A percentile compares a stretch with the other conserved stretches of the same genome.
Conservation (phyloP, 1,140 invertebrate species). For the Himalopsyche phryganea region DNA sequence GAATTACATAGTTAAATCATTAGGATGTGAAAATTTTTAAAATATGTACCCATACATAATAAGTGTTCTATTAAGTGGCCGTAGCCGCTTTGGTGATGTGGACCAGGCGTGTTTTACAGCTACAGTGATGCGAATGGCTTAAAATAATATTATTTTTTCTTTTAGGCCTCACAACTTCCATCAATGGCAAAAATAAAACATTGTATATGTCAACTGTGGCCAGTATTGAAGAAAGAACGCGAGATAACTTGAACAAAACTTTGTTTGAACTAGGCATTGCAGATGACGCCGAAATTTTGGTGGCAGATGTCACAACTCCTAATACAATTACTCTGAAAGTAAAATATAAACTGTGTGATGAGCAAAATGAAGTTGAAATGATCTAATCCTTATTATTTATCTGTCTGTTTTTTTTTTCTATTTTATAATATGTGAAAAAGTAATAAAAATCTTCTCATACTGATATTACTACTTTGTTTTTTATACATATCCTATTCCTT, state of each 20-base stretch:
- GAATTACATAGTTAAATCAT: too few relatives aligned
- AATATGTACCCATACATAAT: too few relatives aligned
- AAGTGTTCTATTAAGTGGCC: too few relatives aligned
- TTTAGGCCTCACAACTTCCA: slow-evolving; percentile 68
- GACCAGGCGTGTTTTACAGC: too few relatives aligned
- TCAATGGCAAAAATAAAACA: slow-evolving; percentile 84
- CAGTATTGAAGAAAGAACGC: slow-evolving; percentile 85
- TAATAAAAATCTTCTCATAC: too few relatives aligned
- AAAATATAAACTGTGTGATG: slow-evolving; percentile 56
- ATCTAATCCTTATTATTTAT: slow-evolving; percentile 7
- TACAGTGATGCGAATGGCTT: too few relatives aligned
- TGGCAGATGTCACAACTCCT: slow-evolving; percentile 87
- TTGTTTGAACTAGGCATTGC: slow-evolving; percentile 77
- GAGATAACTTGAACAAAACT: slow-evolving; percentile 83
- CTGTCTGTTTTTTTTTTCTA: neutral
- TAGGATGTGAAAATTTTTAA: too few relatives aligned
- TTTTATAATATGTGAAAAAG: neutral
- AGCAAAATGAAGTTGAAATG: slow-evolving; percentile 54
- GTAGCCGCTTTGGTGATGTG: too few relatives aligned
- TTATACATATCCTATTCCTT: too few relatives aligned
- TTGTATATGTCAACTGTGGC: slow-evolving; percentile 88
- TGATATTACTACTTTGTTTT: too few relatives aligned
- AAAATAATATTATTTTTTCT: too few relatives aligned
- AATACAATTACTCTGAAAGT: slow-evolving; percentile 69
- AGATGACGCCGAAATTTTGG: slow-evolving; percentile 80